Conservation (phyloP, 2,113 vertebrate genomes). For the Coptodon bakossiorum region DNA sequence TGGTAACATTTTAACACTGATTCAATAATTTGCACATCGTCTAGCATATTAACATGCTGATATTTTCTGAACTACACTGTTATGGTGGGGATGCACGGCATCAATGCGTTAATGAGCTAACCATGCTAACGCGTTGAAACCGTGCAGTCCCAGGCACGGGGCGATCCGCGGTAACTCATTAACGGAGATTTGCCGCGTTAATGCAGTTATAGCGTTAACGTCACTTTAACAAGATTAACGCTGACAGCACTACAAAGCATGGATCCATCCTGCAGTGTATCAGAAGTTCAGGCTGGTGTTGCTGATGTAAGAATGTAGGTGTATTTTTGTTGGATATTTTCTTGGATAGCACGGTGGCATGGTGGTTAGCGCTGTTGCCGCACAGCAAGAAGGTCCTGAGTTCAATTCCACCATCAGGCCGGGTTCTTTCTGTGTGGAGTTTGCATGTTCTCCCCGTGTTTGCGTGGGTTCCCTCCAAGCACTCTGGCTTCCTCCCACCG, state of each 20-base stretch:
- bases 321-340: neutral
- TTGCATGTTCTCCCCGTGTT: neutral
- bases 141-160: neutral
- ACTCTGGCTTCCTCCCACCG: neutral
- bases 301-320: neutral
- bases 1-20: neutral
- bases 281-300: neutral
- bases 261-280: neutral
- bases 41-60: neutral
- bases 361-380: neutral
- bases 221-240: neutral
- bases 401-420: neutral
- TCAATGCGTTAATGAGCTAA: neutral
- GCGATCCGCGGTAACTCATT: neutral
- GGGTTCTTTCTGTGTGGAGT: neutral
- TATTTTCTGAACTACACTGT: neutral
- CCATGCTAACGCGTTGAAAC: rapidly evolving
- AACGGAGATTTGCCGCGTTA: neutral
- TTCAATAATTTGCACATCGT: neutral
- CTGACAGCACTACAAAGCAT: neutral
- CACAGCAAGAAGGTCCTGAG: neutral
- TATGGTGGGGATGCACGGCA: neutral
- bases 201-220: neutral
- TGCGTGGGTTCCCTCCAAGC: neutral
- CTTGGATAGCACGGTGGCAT: neutral